Conservation (phyloP, 1,140 invertebrate genomes). For the Nylanderia fulva region DNA sequence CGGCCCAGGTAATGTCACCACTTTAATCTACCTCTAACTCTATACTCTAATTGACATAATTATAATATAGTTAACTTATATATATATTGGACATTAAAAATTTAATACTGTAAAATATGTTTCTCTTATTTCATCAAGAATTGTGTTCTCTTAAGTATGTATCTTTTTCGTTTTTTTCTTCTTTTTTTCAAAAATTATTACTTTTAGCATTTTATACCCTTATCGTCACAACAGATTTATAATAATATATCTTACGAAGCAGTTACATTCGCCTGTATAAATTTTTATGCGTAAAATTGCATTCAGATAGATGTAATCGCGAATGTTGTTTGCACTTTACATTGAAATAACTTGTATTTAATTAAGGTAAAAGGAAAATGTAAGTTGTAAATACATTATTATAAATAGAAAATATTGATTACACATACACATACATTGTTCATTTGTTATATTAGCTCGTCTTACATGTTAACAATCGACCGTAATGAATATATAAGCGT, state of each 20-base stretch:
- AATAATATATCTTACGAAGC: slow-evolving; percentile 17
- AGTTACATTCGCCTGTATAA: slow-evolving; percentile 17
- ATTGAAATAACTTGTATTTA: slow-evolving; percentile 63
- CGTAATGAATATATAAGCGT: not conserved
- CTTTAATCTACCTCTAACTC: slow-evolving; percentile 78
- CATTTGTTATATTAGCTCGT: slow-evolving; percentile 13
- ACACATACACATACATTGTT: slow-evolving; percentile 28
- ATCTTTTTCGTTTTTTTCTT: slow-evolving; percentile 22
- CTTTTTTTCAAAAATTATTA: slow-evolving; percentile 45
- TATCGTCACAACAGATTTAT: slow-evolving; percentile 22
- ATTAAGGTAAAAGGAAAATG: slow-evolving; percentile 52
- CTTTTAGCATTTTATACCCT: slow-evolving; percentile 33
- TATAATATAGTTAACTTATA: slow-evolving; percentile 39
- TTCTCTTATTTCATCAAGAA: slow-evolving; percentile 46
- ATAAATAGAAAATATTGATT: slow-evolving; percentile 56
- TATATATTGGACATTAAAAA: slow-evolving; percentile 55
- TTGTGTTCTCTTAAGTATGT: slow-evolving; percentile 62
- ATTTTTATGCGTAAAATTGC: slow-evolving; percentile 48
- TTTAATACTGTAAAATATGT: slow-evolving; percentile 73
- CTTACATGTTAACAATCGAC: not conserved
- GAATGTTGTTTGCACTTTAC: slow-evolving; percentile 62
- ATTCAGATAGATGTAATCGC: slow-evolving; percentile 61
- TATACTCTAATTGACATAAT: slow-evolving; percentile 39
- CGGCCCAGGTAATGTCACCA: slow-evolving; percentile 87
- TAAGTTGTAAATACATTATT: slow-evolving; percentile 59